A percentile compares a stretch with the other conserved stretches of the same genome.
These are phyloP conservation scores for Antechinus stuartii DNA, from an alignment of 2,113 vertebrate genomes.

Conservation along the genomic window DNA sequence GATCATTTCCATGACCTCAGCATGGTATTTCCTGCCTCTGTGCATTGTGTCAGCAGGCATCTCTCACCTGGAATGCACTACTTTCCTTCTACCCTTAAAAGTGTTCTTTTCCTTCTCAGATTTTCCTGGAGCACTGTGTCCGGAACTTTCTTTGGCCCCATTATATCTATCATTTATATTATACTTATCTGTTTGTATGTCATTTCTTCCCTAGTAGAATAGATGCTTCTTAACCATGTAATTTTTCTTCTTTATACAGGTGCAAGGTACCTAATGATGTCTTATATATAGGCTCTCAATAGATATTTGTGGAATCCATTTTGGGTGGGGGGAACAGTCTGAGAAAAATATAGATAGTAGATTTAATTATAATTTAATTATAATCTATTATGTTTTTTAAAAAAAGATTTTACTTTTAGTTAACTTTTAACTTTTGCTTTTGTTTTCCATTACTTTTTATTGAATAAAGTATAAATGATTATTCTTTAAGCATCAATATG, in stretches of 20 bases:
- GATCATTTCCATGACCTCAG: not conserved
- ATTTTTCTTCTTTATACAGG: not conserved
- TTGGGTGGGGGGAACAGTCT: not conserved
- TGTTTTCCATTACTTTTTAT: not conserved
- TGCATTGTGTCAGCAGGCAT: not conserved
- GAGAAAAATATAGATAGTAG: not conserved
- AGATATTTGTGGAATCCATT: not conserved
- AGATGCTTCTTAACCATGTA: not conserved
- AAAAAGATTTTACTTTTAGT: not conserved
- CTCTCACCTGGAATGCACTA: not conserved
- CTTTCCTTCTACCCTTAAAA: not conserved
- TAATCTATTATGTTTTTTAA: not conserved
- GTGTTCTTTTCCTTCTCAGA: not conserved
- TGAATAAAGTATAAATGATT: not conserved
- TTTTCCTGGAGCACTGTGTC: not conserved
- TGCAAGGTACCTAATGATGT: not conserved
- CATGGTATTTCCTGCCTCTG: not conserved
- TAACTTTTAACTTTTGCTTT: not conserved
- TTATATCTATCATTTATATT: not conserved
- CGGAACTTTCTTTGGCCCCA: not conserved
- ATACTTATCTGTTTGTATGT: not conserved
- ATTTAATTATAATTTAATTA: not conserved
- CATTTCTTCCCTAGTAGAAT: not conserved
- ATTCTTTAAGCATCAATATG: not conserved
- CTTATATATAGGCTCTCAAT: not conserved